These are phyloP conservation scores for Vireo griseus DNA, from an alignment of 2,797 vertebrate species.

Conservation along the genomic window DNA sequence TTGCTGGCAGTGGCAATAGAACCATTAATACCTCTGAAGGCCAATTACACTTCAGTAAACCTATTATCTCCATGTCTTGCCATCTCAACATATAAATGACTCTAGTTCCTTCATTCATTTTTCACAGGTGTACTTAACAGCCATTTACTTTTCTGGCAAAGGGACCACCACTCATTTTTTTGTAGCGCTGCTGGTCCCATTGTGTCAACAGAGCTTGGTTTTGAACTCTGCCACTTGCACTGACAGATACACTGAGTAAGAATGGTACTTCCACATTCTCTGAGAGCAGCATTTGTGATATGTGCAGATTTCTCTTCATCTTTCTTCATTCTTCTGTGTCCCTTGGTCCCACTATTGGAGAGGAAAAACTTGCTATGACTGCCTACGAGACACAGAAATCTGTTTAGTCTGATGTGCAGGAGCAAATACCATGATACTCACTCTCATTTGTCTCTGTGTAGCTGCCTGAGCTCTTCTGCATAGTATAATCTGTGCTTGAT, in stretches of 20 bases:
- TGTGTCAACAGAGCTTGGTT: background rate
- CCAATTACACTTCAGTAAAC: background rate
- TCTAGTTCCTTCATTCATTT: background rate
- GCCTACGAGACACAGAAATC: background rate
- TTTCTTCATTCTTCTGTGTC: background rate
- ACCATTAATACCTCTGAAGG: background rate
- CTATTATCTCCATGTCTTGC: background rate
- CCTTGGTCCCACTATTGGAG: background rate
- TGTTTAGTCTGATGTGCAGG: background rate
- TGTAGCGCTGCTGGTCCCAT: background rate
- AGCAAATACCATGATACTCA: background rate
- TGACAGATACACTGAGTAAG: background rate
- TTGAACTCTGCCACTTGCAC: background rate
- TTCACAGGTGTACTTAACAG: background rate
- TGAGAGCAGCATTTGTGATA: background rate
- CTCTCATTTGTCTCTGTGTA: background rate
- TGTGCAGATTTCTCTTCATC: background rate
- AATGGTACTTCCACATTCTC: background rate
- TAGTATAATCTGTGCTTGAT: background rate
- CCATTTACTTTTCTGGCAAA: background rate
- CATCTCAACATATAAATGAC: background rate
- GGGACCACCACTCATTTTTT: background rate
- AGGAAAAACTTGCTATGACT: background rate
- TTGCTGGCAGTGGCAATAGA: background rate
- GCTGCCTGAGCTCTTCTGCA: background rate